These are phyloP conservation scores for Trissoscelio sp. DNA, from an alignment of 2,888 invertebrate genomes.

Conservation along the genomic window DNA sequence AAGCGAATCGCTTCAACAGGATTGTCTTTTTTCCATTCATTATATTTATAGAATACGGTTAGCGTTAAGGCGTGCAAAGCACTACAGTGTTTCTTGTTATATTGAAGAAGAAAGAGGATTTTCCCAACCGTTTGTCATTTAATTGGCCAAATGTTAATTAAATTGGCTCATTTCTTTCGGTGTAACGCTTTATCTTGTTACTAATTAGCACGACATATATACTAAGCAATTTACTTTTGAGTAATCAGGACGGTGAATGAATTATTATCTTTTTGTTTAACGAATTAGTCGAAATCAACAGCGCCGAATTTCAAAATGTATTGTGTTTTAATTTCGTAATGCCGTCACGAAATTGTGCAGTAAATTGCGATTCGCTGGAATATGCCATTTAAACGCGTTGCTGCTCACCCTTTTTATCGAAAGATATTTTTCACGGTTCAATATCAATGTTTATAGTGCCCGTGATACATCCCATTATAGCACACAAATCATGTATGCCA, in stretches of 20 bases:
- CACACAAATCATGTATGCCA: constrained; percentile 29
- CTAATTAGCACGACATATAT: not conserved
- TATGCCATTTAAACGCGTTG: not conserved
- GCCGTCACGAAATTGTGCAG: not conserved
- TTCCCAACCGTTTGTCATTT: not conserved
- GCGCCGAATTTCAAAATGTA: not conserved
- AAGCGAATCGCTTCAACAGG: constrained; percentile 12
- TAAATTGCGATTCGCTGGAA: not conserved
- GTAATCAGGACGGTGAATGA: constrained; percentile 10
- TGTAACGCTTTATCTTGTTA: not conserved
- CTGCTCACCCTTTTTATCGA: constrained; percentile 18
- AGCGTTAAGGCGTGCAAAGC: constrained; percentile 9
- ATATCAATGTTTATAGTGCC: constrained; percentile 16
- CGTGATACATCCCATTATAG: constrained; percentile 6
- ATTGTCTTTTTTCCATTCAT: constrained; percentile 22
- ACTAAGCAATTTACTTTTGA: constrained; percentile 17
- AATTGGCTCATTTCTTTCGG: constrained; percentile 1
- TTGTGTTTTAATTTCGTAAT: not conserved
- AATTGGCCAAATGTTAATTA: constrained; percentile 2
- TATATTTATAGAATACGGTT: constrained; percentile 1
- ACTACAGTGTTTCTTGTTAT: constrained; percentile 33
- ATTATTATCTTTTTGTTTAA: not conserved
- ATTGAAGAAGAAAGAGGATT: constrained; percentile 21
- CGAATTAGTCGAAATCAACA: constrained; percentile 6
- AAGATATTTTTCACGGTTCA: constrained; percentile 16